phyloP scores from a whole-genome alignment of 2,113 vertebrate genomes.

The Rhizomys pruinosus region DNA sequence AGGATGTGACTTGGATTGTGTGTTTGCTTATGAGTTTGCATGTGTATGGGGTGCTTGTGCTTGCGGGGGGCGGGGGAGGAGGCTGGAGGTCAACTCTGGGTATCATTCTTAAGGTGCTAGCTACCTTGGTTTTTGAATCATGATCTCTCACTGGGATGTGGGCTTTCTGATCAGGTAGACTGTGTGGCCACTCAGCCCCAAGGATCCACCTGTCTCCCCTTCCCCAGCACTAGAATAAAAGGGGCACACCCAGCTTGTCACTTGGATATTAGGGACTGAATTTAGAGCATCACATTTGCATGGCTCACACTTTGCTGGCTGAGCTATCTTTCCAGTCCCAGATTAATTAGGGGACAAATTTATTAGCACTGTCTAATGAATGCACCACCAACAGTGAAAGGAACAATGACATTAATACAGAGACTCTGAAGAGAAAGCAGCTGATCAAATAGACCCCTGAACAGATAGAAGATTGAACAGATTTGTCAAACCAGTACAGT shows the following conservation, averaged over 20 bases:
- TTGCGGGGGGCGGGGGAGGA: neutral
- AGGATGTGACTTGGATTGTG: neutral
- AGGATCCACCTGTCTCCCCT: neutral
- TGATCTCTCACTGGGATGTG: neutral
- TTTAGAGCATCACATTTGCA: too few species aligned
- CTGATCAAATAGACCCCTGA: neutral
- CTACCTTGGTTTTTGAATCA: neutral
- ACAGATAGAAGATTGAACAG: neutral
- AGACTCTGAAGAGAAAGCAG: too few species aligned
- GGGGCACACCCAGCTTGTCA: neutral
- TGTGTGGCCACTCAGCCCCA: neutral
- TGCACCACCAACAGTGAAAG: neutral
- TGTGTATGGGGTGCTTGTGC: neutral
- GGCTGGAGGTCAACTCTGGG: neutral
- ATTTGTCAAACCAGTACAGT: neutral
- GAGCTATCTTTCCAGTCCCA: neutral
- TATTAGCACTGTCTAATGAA: too few species aligned
- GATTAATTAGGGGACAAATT: neutral
- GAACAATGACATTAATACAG: too few species aligned
- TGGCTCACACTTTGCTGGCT: neutral
- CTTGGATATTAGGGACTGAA: neutral
- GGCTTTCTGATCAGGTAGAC: neutral
- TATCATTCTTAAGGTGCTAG: neutral
- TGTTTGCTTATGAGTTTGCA: neutral
- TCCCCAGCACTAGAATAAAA: neutral